These are phyloP conservation scores for Coelopa pilipes DNA, from an alignment of 2,888 invertebrate species.

Conservation along the genomic window DNA sequence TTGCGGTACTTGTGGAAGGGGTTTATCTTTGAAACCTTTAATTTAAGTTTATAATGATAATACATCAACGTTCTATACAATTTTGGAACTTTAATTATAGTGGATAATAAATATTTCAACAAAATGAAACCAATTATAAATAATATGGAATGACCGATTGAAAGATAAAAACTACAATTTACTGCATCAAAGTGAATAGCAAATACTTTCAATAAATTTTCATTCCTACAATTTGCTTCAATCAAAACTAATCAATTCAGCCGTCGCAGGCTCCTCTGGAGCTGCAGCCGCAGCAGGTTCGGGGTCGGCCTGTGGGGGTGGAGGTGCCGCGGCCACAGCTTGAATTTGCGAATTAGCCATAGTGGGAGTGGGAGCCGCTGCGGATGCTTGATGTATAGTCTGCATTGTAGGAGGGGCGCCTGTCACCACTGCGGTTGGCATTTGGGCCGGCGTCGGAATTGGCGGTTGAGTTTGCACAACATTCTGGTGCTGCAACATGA, in stretches of 20 bases:
- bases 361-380: slow-evolving; percentile 27
- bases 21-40: too few relatives aligned
- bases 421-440: slow-evolving; percentile 45
- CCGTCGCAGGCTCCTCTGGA: slow-evolving; percentile 72
- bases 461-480: slow-evolving; percentile 49
- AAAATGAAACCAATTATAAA: not conserved
- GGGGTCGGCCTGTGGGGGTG: slow-evolving; percentile 60
- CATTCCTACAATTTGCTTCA: slow-evolving; percentile 63
- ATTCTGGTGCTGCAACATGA: slow-evolving; percentile 51
- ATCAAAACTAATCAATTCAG: slow-evolving; percentile 85
- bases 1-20: too few relatives aligned
- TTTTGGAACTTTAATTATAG: too few relatives aligned
- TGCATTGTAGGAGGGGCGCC: slow-evolving; percentile 41
- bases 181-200: not conserved
- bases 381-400: not conserved
- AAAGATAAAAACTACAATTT: not conserved
- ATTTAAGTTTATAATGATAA: too few relatives aligned
- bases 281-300: slow-evolving; percentile 56
- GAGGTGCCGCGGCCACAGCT: slow-evolving; percentile 58
- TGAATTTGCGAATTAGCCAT: slow-evolving; percentile 51
- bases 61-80: too few relatives aligned
- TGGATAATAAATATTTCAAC: too few relatives aligned
- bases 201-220: not conserved
- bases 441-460: slow-evolving; percentile 44
- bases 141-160: slow-evolving; percentile 7